These are phyloP conservation scores for Sternotherus odoratus DNA, from an alignment of 2,797 vertebrate species.

Conservation along the genomic window DNA sequence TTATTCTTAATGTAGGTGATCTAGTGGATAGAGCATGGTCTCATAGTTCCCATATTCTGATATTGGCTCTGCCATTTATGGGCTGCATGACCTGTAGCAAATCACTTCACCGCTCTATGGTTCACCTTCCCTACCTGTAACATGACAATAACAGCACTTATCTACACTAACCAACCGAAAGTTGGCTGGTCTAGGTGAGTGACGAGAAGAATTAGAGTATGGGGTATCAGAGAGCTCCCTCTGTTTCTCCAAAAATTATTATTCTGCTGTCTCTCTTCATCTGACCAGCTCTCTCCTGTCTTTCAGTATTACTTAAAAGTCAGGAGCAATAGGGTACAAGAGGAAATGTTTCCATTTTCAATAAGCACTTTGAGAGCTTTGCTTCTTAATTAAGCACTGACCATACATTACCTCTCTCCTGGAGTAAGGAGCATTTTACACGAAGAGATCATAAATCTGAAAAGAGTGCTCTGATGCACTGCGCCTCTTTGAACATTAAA, in stretches of 20 bases:
- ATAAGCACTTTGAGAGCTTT: not conserved
- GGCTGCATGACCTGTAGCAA: not conserved
- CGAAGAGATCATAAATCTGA: not conserved
- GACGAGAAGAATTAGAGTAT: not conserved
- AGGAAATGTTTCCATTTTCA: not conserved
- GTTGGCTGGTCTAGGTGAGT: rapidly evolving
- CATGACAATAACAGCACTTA: not conserved
- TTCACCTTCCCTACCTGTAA: not conserved
- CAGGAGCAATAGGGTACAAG: not conserved
- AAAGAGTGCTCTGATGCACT: not conserved
- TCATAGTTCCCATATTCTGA: not conserved
- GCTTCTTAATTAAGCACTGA: not conserved
- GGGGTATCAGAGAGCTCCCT: not conserved
- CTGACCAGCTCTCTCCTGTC: not conserved
- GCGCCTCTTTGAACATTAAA: not conserved
- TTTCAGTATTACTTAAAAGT: not conserved
- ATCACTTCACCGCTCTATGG: not conserved
- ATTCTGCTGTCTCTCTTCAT: not conserved
- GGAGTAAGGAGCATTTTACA: not conserved
- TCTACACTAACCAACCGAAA: not conserved
- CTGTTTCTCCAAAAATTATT: not conserved
- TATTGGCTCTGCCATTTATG: not conserved
- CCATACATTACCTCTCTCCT: not conserved
- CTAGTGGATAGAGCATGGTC: not conserved
- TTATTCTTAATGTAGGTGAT: not conserved